Percentiles rank a stretch among this genome's conserved stretches.
Conservation (phyloP, 2,888 invertebrate genomes). For the Lysandra coridon region DNA sequence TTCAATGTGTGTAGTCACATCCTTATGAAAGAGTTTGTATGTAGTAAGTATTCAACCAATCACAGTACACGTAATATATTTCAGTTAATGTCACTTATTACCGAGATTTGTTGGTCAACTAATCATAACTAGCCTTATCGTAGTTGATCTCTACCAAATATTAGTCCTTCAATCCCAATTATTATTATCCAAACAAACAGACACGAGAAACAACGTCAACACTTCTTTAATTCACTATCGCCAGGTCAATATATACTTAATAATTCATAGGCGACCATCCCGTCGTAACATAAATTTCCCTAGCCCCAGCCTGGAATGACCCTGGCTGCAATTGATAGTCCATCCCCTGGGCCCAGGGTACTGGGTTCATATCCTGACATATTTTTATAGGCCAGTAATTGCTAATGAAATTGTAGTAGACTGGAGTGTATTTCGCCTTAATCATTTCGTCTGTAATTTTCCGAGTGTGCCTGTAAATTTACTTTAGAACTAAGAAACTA, state of each 20-base stretch:
- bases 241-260: conserved; percentile 27
- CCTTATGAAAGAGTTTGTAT: no score
- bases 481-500: no score
- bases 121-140: no score
- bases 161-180: neutral
- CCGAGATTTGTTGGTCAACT: no score
- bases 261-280: conserved; percentile 14
- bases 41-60: no score
- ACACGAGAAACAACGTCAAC: neutral
- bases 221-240: conserved; percentile 19
- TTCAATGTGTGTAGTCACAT: no score
- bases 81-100: no score
- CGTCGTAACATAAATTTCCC: conserved; percentile 24
- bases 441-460: no score
- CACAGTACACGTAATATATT: no score
- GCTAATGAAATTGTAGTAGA: neutral
- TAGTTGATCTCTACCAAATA: no score
- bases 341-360: conserved; percentile 23
- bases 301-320: conserved; percentile 4
- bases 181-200: neutral
- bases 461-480: no score
- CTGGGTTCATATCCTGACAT: conserved; percentile 27
- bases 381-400: conserved; percentile 20
- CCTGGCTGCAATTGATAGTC: conserved; percentile 28
- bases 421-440: neutral